Percentiles rank a stretch among this genome's conserved stretches.
Evolutionary conservation across 2,113 vertebrate species (phyloP).

Genomic region (Phyllopteryx taeniolatus): DNA sequence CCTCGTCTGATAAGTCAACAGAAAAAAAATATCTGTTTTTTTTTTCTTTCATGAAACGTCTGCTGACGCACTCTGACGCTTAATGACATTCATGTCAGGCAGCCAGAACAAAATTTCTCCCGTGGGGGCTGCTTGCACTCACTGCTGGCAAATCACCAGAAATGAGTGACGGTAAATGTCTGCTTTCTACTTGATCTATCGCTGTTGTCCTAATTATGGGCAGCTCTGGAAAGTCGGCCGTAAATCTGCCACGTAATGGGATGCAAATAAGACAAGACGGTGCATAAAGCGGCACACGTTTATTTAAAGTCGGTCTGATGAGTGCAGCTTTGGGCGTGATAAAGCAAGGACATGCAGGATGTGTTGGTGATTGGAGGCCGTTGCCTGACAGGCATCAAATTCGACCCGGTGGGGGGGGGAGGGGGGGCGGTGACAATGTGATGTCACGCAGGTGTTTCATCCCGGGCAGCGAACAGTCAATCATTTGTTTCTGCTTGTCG

Average conservation of each 20-base stretch:
- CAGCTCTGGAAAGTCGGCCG: background rate
- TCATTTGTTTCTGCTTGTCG: slow-evolving; percentile 46
- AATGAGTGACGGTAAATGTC: slow-evolving; percentile 24
- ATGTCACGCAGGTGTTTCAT: slow-evolving; percentile 40
- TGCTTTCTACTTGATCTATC: slow-evolving; percentile 4
- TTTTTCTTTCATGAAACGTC: slow-evolving; percentile 15
- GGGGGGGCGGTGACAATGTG: slow-evolving; percentile 3
- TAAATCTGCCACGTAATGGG: slow-evolving; percentile 1
- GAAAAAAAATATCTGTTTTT: background rate
- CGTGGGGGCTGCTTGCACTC: background rate
- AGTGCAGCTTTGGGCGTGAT: slow-evolving; percentile 10
- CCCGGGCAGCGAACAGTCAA: slow-evolving; percentile 55
- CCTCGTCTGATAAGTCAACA: slow-evolving; percentile 34
- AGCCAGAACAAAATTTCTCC: background rate
- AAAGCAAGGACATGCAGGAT: slow-evolving; percentile 1
- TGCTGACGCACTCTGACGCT: slow-evolving; percentile 12
- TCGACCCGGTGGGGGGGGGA: background rate
- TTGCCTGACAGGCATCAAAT: background rate
- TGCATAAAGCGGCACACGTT: background rate
- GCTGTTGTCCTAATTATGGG: background rate
- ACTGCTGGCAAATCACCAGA: slow-evolving; percentile 6
- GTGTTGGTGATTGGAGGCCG: slow-evolving; percentile 21
- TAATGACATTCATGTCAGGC: slow-evolving; percentile 18
- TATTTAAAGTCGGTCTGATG: slow-evolving; percentile 3
- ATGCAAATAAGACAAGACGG: slow-evolving; percentile 15